A percentile compares a stretch with the other conserved stretches of the same genome.
phyloP scores from a whole-genome alignment of 2,888 invertebrate species.

The Chloromyia formosa region DNA sequence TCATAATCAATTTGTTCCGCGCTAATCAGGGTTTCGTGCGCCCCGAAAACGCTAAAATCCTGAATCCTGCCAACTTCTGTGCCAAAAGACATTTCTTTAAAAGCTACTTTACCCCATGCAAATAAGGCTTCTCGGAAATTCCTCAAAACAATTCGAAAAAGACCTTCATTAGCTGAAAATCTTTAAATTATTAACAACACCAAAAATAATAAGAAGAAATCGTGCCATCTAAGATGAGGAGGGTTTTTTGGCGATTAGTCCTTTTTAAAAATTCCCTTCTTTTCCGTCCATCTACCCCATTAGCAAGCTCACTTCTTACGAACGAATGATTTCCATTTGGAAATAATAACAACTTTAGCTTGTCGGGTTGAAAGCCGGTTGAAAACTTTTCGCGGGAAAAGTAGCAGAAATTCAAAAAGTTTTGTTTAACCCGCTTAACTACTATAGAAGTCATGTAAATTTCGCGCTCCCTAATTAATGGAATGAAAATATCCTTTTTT shows the following conservation, averaged over 20 bases:
- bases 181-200: constrained; percentile 17
- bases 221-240: background rate
- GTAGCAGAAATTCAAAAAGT: background rate
- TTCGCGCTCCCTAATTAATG: constrained; percentile 22
- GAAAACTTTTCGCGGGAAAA: background rate
- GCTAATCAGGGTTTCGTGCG: too few species aligned
- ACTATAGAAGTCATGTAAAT: constrained; percentile 38
- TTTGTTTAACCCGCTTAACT: constrained; percentile 1
- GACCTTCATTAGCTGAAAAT: constrained; percentile 33
- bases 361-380: background rate
- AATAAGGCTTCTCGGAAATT: background rate
- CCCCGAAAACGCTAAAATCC: too few species aligned
- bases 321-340: constrained; percentile 4
- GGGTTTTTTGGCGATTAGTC: background rate
- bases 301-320: background rate
- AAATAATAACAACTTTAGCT: background rate
- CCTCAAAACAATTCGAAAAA: constrained; percentile 17
- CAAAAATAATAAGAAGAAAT: background rate
- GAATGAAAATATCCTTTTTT: constrained; percentile 22
- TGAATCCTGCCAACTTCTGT: too few species aligned
- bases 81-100: background rate
- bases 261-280: background rate
- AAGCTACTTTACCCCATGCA: constrained; percentile 25
- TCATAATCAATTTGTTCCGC: too few species aligned
- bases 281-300: background rate